A percentile compares a stretch with the other conserved stretches of the same genome.
phyloP scores from a whole-genome alignment of 1,140 invertebrate genomes.

The Euschistus heros region DNA sequence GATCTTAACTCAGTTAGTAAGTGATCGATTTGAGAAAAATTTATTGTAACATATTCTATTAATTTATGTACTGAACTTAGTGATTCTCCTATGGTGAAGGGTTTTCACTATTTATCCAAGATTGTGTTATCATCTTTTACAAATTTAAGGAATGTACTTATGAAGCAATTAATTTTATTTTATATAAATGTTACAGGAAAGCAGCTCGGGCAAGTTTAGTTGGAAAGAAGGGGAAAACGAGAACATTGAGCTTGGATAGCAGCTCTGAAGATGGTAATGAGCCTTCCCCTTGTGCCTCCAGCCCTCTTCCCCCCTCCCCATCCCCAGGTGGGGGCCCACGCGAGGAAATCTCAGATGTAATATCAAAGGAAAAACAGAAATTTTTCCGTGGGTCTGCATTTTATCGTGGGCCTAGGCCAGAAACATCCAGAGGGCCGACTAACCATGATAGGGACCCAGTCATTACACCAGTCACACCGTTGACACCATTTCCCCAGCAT shows the following conservation, averaged over 20 bases:
- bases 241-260: constrained; percentile 39
- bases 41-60: too few relatives aligned
- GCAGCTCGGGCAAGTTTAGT: constrained; percentile 33
- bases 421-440: constrained; percentile 34
- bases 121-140: too few relatives aligned
- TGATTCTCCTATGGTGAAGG: too few relatives aligned
- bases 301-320: constrained; percentile 36
- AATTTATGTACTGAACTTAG: too few relatives aligned
- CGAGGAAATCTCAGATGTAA: constrained; percentile 44
- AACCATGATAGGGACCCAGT: constrained; percentile 32
- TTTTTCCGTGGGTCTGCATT: constrained; percentile 68
- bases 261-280: constrained; percentile 48
- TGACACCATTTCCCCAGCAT: constrained; percentile 30
- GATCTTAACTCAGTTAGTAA: too few relatives aligned
- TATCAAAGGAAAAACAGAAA: constrained; percentile 77
- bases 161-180: background rate
- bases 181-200: constrained; percentile 32
- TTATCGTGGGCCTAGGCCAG: constrained; percentile 35
- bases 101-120: too few relatives aligned
- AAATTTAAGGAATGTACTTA: too few relatives aligned
- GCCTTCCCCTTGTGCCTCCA: constrained; percentile 36
- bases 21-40: too few relatives aligned
- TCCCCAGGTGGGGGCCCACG: constrained; percentile 36
- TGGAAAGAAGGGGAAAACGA: constrained; percentile 33
- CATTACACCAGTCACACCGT: constrained; percentile 28